Base-by-base conservation (phyloP, 2,113 vertebrate species). In the Merops nubicus region DNA sequence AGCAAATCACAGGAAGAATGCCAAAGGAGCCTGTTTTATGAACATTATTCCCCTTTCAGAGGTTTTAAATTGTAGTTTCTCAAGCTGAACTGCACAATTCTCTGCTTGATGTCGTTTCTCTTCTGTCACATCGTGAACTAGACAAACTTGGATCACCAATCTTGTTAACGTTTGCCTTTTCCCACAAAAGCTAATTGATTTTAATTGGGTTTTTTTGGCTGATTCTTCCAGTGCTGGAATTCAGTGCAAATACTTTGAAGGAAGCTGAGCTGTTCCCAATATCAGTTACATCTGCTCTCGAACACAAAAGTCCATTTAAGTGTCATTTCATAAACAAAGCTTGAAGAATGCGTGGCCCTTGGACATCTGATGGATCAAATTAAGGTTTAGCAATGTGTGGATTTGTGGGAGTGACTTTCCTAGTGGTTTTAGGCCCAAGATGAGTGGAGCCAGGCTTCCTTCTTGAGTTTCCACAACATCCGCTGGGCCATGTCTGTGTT, bases 371-470 rank as follows among this genome's bases (percentile, higher is more conserved):
- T 86, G 90, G 88, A 75, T 96, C 56, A 50, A 78, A 60, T 90
- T 36, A 93, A 93, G 68, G 50, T 59, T 92, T 47, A 93, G 85
- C 64, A 64, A 29, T 34, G 83, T 64, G 76, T 64, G 76, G 85
- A 50, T 94, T 81, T 92, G 90, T 70, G 90, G 93, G 85, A 88
- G 64, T 91, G 96, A 74, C 75, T 91, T 70, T 8, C 3, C 22
- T 56, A 9, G 79, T 81, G 92, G 93, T 74, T 95, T 77, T 33
- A 84, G 60, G 43, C 51, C 79, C 17, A 11, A 74, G 88, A 53
- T 84, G 88, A 92, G 73, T 80, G 79, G 88, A 96, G 63, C 85
- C 95, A 93, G 93, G 76, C 90, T 91, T 92, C 56, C 85, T 87
- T 28, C 74, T 86, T 23, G 68, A 85, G 47, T 73, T 90, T 72